phyloP scores from a whole-genome alignment of 2,888 invertebrate species.

The Aphodius sticticus region DNA sequence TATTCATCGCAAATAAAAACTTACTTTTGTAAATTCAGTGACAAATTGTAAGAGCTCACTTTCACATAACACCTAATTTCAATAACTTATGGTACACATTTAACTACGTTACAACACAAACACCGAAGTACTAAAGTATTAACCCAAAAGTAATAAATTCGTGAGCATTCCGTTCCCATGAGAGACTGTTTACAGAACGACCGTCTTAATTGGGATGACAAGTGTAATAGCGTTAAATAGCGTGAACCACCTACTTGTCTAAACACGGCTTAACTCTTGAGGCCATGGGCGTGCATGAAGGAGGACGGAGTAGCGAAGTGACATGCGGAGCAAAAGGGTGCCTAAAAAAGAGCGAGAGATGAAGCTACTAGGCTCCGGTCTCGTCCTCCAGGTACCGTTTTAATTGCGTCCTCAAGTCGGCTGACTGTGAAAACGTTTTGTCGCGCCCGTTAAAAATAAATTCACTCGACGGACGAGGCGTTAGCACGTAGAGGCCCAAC shows the following conservation, averaged over 20 bases:
- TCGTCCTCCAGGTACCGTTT: slow-evolving; percentile 13
- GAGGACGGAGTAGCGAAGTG: slow-evolving; percentile 4
- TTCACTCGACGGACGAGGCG: slow-evolving; percentile 8
- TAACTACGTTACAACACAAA: background rate
- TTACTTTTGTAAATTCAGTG: no score
- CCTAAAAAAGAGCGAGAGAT: background rate
- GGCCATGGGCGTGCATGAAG: slow-evolving; percentile 7
- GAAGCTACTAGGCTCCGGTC: background rate
- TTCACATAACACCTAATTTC: no score
- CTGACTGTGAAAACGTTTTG: slow-evolving; percentile 5
- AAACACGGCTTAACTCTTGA: slow-evolving; percentile 26
- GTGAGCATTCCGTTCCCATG: background rate
- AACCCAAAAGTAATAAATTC: slow-evolving; percentile 4
- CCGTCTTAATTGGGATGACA: slow-evolving; percentile 14
- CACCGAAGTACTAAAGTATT: background rate
- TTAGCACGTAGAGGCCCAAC: background rate
- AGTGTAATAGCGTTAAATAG: slow-evolving; percentile 25
- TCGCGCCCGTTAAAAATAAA: slow-evolving; percentile 18
- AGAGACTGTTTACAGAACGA: background rate
- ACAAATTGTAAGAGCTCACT: no score
- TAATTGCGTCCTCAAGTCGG: slow-evolving; percentile 13
- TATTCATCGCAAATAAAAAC: no score
- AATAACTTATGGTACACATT: background rate
- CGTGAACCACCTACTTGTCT: slow-evolving; percentile 30
- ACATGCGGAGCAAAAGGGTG: background rate